Base-by-base conservation (phyloP, 2,113 vertebrate species). In the Melospiza georgiana region DNA sequence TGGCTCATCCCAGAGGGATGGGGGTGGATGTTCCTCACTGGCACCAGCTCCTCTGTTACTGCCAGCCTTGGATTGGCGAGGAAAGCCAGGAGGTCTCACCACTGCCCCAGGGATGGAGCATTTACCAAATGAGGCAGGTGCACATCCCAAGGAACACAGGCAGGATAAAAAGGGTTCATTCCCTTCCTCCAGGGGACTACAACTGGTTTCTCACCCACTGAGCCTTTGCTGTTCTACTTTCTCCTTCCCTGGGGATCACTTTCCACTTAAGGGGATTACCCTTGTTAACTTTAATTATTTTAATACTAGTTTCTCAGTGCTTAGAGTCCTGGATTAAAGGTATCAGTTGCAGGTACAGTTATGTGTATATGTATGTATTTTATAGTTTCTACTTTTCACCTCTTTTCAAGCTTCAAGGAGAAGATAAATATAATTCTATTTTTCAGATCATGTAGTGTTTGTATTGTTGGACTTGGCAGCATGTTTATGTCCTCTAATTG, bases 71-170 rank as follows among this genome's bases (percentile, higher is more conserved):
- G 39, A 12, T 0, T 12, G 44, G 7, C 18, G 16, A 52, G 33
- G 30, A 30, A 65, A 52, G 9, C 4, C 33, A 12, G 1, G 9
- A 24, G 7, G 3, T 16, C 58, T 55, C 44, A 11, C 2, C 5
- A 0, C 15, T 55, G 71, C 41, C 22, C 39, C 6, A 4, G 52
- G 62, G 35, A 43, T 0, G 0, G 7, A 23, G 37, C 24, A 27
- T 31, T 54, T 75, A 33, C n/a, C 19, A 79, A n/a, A 3, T n/a
- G 39, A 75, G 33, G 52, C 4, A 20, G 10, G 13, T 37, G 33
- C 23, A 18, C 17, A 31, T 7, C 18, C 43, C 18, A 11, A 55
- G 63, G 58, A 44, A 4, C 18, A 43, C 0, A 0, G 22, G 30
- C 4, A 48, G 10, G 39, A 46, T 9, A 28, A 58, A 28, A 58